phyloP scores from a whole-genome alignment of 2,113 vertebrate genomes.

The Gymnocephalus cernua region DNA sequence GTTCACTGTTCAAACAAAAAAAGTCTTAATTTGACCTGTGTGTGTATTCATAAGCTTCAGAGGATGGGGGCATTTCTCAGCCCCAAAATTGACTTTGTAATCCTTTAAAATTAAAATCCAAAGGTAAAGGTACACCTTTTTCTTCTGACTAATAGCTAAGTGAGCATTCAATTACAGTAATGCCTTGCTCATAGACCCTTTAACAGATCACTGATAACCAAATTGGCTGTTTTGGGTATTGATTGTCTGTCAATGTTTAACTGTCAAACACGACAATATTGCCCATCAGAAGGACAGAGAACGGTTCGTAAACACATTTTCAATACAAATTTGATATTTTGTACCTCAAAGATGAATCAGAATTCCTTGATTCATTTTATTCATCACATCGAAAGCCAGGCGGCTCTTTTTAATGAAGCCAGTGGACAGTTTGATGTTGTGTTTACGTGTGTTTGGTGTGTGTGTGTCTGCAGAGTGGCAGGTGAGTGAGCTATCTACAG shows the following conservation, averaged over 20 bases:
- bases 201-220: background rate
- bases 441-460: conserved; percentile 51
- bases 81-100: background rate
- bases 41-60: background rate
- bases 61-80: background rate
- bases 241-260: conserved; percentile 8
- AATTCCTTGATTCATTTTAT: conserved; percentile 76
- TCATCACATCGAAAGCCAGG: conserved; percentile 75
- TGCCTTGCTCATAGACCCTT: background rate
- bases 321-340: conserved; percentile 62
- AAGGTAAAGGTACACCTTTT: background rate
- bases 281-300: conserved; percentile 27
- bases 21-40: background rate
- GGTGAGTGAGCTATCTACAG: conserved; percentile 83
- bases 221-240: background rate
- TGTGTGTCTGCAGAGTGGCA: conserved; percentile 72
- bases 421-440: conserved; percentile 78
- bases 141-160: background rate
- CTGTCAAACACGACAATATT: conserved; percentile 20
- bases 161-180: background rate
- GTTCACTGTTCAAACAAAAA: background rate
- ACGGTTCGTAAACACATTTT: conserved; percentile 40
- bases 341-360: conserved; percentile 66
- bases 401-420: conserved; percentile 76
- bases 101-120: background rate